A percentile compares a stretch with the other conserved stretches of the same genome.
These are phyloP conservation scores for Mimumesa dahlbomi DNA, from an alignment of 2,888 invertebrate genomes.

Conservation along the genomic window DNA sequence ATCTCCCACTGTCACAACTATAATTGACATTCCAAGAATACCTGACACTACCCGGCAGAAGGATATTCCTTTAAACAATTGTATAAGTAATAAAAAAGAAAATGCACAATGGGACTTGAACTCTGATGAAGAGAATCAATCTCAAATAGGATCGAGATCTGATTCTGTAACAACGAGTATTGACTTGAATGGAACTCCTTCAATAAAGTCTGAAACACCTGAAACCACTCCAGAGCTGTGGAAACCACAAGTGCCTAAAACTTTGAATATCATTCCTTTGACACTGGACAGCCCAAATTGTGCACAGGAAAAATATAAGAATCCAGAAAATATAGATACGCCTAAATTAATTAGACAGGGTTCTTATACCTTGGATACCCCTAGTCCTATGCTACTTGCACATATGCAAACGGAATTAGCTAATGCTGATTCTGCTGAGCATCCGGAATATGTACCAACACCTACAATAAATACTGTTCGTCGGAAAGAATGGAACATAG, in stretches of 20 bases:
- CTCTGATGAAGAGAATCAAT: no score
- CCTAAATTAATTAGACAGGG: slow-evolving; percentile 85
- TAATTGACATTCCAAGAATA: background rate
- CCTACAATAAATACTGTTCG: slow-evolving; percentile 48
- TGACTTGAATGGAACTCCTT: slow-evolving; percentile 61
- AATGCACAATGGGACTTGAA: no score
- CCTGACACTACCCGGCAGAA: no score
- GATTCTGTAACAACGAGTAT: slow-evolving; percentile 60
- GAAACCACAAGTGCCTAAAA: slow-evolving; percentile 77
- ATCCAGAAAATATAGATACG: slow-evolving; percentile 55
- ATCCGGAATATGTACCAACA: slow-evolving; percentile 66
- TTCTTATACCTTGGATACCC: slow-evolving; percentile 89
- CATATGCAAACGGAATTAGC: slow-evolving; percentile 81
- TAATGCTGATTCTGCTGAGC: slow-evolving; percentile 43
- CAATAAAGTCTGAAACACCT: slow-evolving; percentile 55
- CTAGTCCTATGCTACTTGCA: slow-evolving; percentile 88
- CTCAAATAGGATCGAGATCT: no score
- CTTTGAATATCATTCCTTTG: slow-evolving; percentile 75
- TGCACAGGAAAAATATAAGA: slow-evolving; percentile 12
- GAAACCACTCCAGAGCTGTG: slow-evolving; percentile 57
- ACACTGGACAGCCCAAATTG: slow-evolving; percentile 57
- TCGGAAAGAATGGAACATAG: slow-evolving; percentile 72
- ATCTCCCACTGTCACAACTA: background rate
- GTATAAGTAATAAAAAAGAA: no score
- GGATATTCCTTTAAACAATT: no score